These are phyloP conservation scores for Hydrozoanthus gracilis DNA, from an alignment of 92 coral and sea anemone genomes.

Conservation along the genomic window DNA sequence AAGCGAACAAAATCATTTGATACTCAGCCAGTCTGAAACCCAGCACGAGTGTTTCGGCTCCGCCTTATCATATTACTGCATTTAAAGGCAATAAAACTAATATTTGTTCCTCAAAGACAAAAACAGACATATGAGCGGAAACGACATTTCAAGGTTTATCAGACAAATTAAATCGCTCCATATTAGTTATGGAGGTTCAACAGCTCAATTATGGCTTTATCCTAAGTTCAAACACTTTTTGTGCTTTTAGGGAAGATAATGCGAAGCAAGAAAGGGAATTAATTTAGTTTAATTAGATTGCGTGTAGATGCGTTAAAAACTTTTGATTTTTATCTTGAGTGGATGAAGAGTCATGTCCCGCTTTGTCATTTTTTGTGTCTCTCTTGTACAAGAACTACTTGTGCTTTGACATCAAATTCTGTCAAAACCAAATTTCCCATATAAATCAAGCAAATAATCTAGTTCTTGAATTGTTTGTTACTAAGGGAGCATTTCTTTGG, in stretches of 20 bases:
- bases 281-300: neutral
- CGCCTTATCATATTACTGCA: constrained; percentile 25
- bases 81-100: constrained; percentile 1
- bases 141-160: constrained; percentile 10
- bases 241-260: neutral
- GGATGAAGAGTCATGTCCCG: neutral
- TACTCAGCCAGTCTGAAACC: neutral
- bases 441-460: too few species aligned
- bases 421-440: too few species aligned
- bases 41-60: neutral
- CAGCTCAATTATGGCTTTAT: neutral
- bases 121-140: constrained; percentile 17
- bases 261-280: neutral
- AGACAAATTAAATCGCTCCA: constrained; percentile 7
- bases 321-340: neutral
- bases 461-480: too few species aligned
- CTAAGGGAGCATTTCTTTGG: too few species aligned
- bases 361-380: neutral
- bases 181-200: neutral
- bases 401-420: too few species aligned
- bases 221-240: neutral
- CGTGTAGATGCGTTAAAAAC: neutral
- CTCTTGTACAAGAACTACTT: neutral
- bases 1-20: constrained; percentile 1
- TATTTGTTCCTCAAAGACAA: constrained; percentile 28